Evolutionary conservation across 2,888 invertebrate genomes (phyloP).

Genomic region (Bombylius discolor): DNA sequence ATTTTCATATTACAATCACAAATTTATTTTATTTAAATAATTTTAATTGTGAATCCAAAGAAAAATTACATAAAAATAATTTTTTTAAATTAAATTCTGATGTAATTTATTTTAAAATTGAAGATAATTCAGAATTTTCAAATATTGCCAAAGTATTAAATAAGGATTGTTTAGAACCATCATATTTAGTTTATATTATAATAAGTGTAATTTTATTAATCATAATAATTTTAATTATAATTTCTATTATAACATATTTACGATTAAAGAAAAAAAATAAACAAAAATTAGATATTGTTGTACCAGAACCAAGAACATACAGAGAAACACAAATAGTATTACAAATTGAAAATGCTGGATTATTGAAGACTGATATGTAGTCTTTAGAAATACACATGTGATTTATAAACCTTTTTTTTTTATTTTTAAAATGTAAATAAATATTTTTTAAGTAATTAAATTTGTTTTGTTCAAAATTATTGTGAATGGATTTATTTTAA

Average conservation of each 20-base stretch:
- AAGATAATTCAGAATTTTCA: slow-evolving; percentile 11
- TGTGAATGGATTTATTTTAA: too few species aligned
- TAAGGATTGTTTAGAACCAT: slow-evolving; percentile 24
- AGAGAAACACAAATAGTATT: slow-evolving; percentile 77
- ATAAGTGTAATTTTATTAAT: slow-evolving; percentile 38
- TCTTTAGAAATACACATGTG: neutral
- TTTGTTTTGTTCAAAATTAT: too few species aligned
- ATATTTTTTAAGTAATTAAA: neutral
- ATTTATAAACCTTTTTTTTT: neutral
- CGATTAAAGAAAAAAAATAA: slow-evolving; percentile 44
- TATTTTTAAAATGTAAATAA: neutral
- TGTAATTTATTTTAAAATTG: slow-evolving; percentile 23
- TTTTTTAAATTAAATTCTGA: slow-evolving; percentile 28
- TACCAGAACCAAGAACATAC: slow-evolving; percentile 71
- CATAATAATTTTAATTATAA: slow-evolving; percentile 37
- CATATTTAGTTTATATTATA: slow-evolving; percentile 36
- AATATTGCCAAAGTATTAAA: slow-evolving; percentile 25
- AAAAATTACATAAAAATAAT: slow-evolving; percentile 18
- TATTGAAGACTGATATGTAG: slow-evolving; percentile 61
- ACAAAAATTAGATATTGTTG: slow-evolving; percentile 49
- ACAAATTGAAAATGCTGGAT: slow-evolving; percentile 70
- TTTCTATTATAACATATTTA: slow-evolving; percentile 37
- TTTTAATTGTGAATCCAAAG: slow-evolving; percentile 26
- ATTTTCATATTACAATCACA: slow-evolving; percentile 26
- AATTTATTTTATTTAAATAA: slow-evolving; percentile 21